phyloP scores from a whole-genome alignment of 2,797 vertebrate species.

The Micrastur ruficollis region DNA sequence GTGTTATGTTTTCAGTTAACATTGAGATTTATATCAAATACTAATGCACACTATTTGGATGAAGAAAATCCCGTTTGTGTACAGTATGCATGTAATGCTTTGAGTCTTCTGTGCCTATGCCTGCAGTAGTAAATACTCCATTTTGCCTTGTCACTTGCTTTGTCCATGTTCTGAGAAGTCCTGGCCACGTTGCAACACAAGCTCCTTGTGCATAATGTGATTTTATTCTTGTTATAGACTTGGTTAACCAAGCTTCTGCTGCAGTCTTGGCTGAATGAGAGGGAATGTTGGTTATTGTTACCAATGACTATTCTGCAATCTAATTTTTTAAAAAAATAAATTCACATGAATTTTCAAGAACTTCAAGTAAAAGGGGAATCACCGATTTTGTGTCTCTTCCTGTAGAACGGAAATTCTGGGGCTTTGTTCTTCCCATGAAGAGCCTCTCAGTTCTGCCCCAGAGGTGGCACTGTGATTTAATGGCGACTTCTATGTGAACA shows the following conservation, averaged over 20 bases:
- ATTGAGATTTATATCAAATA: background rate
- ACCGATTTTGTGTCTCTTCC: background rate
- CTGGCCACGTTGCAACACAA: background rate
- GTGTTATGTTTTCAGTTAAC: background rate
- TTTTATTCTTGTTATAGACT: background rate
- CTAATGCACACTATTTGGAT: background rate
- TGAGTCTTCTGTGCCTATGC: background rate
- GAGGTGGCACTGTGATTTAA: background rate
- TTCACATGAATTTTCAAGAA: background rate
- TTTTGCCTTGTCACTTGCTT: slow-evolving; percentile 9
- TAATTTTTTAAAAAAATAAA: background rate
- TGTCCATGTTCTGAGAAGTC: background rate
- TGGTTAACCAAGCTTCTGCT: background rate
- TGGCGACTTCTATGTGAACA: background rate
- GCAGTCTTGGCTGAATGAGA: background rate
- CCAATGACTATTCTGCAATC: background rate
- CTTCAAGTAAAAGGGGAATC: background rate
- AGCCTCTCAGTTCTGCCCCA: background rate
- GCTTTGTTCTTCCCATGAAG: background rate
- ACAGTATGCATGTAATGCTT: slow-evolving; percentile 15
- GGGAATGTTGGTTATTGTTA: background rate
- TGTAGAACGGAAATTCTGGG: background rate
- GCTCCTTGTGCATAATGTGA: background rate
- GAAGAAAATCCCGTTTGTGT: background rate
- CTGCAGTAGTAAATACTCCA: background rate